Percentiles rank a stretch among this genome's conserved stretches.
These are phyloP conservation scores for Patiria pectinifera DNA, from an alignment of 53 echinoderm and acorn worm species.

Conservation along the genomic window DNA sequence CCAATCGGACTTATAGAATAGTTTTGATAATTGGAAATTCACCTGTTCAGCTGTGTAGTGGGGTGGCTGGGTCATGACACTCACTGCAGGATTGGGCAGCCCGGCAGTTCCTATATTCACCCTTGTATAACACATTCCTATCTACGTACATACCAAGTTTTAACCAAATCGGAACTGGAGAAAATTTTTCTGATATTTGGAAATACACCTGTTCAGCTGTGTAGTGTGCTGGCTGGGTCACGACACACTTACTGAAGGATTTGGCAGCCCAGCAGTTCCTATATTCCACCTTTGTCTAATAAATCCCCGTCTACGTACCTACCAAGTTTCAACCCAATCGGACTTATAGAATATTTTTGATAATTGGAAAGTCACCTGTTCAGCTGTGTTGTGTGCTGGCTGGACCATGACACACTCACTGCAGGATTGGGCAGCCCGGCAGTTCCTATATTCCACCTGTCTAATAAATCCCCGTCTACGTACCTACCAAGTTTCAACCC, in stretches of 20 bases:
- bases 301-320: too few species aligned
- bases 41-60: conserved; percentile 68
- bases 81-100: conserved; percentile 72
- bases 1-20: background rate
- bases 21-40: background rate
- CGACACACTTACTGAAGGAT: conserved; percentile 72
- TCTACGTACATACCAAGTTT: too few species aligned
- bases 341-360: background rate
- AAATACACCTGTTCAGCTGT: too few species aligned
- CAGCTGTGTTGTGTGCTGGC: conserved; percentile 68
- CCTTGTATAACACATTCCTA: background rate
- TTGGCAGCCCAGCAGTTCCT: too few species aligned
- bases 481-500: too few species aligned
- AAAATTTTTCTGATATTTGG: too few species aligned
- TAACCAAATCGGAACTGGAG: too few species aligned
- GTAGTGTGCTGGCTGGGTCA: conserved; percentile 70
- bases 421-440: conserved; percentile 61
- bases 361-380: conserved; percentile 46
- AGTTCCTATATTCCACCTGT: conserved; percentile 55
- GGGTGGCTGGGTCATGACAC: conserved; percentile 81
- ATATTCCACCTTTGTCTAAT: background rate
- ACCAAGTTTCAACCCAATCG: too few species aligned
- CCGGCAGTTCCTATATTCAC: conserved; percentile 60
- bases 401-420: conserved; percentile 84
- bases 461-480: too few species aligned